Percentiles rank a stretch among this genome's conserved stretches.
These are phyloP conservation scores for Plumapathes pennacea DNA, from an alignment of 92 coral and sea anemone species.

Conservation along the genomic window DNA sequence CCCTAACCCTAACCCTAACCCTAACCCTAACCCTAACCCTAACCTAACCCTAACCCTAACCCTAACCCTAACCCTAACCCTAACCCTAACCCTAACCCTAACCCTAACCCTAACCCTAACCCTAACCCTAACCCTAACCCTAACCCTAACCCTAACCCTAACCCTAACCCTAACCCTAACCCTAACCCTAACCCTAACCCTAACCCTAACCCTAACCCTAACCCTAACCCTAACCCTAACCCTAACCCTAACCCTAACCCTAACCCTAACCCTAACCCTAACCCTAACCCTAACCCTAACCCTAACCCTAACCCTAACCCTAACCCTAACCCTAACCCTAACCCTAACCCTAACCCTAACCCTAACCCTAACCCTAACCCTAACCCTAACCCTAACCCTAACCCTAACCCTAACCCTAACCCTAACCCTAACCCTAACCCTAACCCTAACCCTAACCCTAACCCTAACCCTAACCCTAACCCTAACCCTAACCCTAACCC, in stretches of 20 bases:
- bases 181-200: conserved; percentile 22
- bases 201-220: conserved; percentile 31
- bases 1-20: conserved; percentile 33
- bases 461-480: conserved; percentile 24
- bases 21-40: conserved; percentile 19
- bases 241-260: conserved; percentile 13
- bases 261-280: conserved; percentile 1
- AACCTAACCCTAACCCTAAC: conserved; percentile 28
- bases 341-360: conserved; percentile 9
- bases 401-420: conserved; percentile 16
- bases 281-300: conserved; percentile 9
- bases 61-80: conserved; percentile 33
- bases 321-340: conserved; percentile 14
- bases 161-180: conserved; percentile 5
- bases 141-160: conserved; percentile 7
- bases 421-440: conserved; percentile 31
- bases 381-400: conserved; percentile 16
- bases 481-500: conserved; percentile 28
- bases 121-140: conserved; percentile 24
- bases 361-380: conserved; percentile 23
- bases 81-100: conserved; percentile 29
- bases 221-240: conserved; percentile 13
- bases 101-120: conserved; percentile 30
- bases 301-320: conserved; percentile 4
- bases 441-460: conserved; percentile 31